Evolutionary conservation across 2,888 invertebrate genomes (phyloP).

Genomic region (Empis stercorea): DNA sequence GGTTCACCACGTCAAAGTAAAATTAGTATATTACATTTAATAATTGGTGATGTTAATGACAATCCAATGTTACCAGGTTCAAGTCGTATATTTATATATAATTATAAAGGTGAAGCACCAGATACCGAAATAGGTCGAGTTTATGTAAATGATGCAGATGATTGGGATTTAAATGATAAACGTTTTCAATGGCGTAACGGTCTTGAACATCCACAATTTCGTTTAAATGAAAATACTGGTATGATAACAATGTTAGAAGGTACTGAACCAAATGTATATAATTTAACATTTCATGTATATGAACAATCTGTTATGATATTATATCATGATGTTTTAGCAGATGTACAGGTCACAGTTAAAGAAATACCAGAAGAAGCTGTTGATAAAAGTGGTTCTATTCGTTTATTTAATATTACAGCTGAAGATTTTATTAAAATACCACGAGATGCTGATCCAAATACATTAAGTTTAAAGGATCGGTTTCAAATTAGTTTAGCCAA

Average conservation of each 20-base stretch:
- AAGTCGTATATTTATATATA: slow-evolving; percentile 88
- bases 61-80: slow-evolving; percentile 78
- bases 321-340: slow-evolving; percentile 62
- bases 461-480: slow-evolving; percentile 30
- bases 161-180: slow-evolving; percentile 94
- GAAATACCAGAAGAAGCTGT: slow-evolving; percentile 87
- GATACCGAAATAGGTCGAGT: slow-evolving; percentile 72
- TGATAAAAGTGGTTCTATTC: slow-evolving; percentile 79
- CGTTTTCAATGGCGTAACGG: slow-evolving; percentile 55
- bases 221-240: slow-evolving; percentile 61
- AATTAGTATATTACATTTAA: slow-evolving; percentile 70
- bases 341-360: slow-evolving; percentile 75
- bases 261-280: slow-evolving; percentile 62
- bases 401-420: slow-evolving; percentile 66
- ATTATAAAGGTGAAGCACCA: slow-evolving; percentile 75
- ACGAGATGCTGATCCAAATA: slow-evolving; percentile 23
- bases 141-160: slow-evolving; percentile 88
- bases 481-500: slow-evolving; percentile 46
- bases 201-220: slow-evolving; percentile 49
- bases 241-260: slow-evolving; percentile 77
- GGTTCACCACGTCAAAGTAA: slow-evolving; percentile 62
- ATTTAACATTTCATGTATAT: slow-evolving; percentile 59
- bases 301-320: slow-evolving; percentile 48
- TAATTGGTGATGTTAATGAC: slow-evolving; percentile 92
- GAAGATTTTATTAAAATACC: slow-evolving; percentile 67